Percentiles rank a stretch among this genome's conserved stretches.
Conservation (phyloP, 2,888 invertebrate species). For the Kryphioiulus occultus region DNA sequence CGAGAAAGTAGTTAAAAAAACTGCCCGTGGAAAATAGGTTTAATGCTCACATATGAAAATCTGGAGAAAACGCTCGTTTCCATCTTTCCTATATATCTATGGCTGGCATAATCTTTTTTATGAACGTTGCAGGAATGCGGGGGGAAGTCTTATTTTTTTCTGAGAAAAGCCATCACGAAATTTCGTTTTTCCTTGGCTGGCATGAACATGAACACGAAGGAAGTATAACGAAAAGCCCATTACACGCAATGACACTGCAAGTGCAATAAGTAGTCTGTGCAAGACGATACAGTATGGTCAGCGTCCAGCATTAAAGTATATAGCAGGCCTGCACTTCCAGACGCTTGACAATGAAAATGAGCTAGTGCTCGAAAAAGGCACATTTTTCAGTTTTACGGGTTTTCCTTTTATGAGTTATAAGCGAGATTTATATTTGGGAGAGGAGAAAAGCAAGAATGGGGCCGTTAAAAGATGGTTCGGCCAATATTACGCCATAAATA, state of each 20-base stretch:
- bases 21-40: too few species aligned
- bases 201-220: not conserved
- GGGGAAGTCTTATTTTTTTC: not conserved
- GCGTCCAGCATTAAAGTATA: conserved; percentile 14
- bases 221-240: conserved; percentile 23
- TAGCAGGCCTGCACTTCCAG: not conserved
- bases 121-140: too few species aligned
- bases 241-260: conserved; percentile 9
- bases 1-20: too few species aligned
- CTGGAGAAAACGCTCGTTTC: too few species aligned
- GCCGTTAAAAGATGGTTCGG: conserved; percentile 9
- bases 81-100: too few species aligned
- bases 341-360: conserved; percentile 17
- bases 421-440: conserved; percentile 23
- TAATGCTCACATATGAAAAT: too few species aligned
- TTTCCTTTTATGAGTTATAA: conserved; percentile 16
- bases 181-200: not conserved
- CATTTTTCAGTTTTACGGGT: conserved; percentile 23
- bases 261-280: not conserved
- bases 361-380: conserved; percentile 6
- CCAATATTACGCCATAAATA: conserved; percentile 17
- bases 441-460: conserved; percentile 7
- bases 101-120: too few species aligned
- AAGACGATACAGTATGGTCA: not conserved
- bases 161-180: not conserved